Percentiles rank a stretch among this genome's conserved stretches.
Conservation (phyloP, 2,888 invertebrate species). For the Athalia rosae region DNA sequence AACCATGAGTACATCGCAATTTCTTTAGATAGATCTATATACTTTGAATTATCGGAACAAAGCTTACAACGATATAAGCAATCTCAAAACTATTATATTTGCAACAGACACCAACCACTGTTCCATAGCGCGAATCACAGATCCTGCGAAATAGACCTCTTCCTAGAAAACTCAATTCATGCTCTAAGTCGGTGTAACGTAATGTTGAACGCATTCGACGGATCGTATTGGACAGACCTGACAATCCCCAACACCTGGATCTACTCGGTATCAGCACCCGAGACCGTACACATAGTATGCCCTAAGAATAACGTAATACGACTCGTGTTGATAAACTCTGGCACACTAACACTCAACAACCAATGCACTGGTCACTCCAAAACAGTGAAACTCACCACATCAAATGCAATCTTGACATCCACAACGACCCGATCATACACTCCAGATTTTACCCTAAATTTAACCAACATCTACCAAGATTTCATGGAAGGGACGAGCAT, state of each 20-base stretch:
- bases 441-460: too few species aligned
- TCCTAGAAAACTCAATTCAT: not conserved
- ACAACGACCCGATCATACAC: too few species aligned
- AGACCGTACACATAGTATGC: constrained; percentile 3
- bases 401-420: too few species aligned
- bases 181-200: not conserved
- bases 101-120: not conserved
- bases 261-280: too few species aligned
- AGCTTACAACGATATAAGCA: not conserved
- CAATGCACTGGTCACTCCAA: too few species aligned
- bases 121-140: not conserved
- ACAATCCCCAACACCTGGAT: not conserved
- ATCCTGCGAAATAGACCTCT: constrained; percentile 1
- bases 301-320: not conserved
- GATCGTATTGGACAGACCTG: not conserved
- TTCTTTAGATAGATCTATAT: too few species aligned
- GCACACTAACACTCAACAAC: too few species aligned
- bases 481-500: too few species aligned
- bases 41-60: not conserved
- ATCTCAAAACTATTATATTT: not conserved
- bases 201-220: not conserved
- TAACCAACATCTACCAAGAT: too few species aligned
- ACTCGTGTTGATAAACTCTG: too few species aligned
- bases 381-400: too few species aligned
- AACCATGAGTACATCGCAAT: too few species aligned